Evolutionary conservation across 2,113 vertebrate species (phyloP).

Genomic region (Perca schrenkii): DNA sequence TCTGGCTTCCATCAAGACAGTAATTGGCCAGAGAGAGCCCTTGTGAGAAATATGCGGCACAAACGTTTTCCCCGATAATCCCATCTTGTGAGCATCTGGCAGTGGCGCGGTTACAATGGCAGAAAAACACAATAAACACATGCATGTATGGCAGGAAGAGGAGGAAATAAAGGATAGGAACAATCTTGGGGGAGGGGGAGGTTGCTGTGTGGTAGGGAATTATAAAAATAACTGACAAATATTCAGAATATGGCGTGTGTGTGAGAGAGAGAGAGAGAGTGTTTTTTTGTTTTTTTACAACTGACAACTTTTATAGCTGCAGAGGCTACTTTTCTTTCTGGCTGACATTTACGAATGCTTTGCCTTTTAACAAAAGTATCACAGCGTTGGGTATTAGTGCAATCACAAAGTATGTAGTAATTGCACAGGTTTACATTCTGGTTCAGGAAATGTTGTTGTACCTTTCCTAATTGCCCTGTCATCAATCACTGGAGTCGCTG

Average conservation of each 20-base stretch:
- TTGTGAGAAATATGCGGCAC: slow-evolving; percentile 80
- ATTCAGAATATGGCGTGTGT: slow-evolving; percentile 28
- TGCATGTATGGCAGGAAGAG: slow-evolving; percentile 57
- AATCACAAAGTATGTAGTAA: slow-evolving; percentile 27
- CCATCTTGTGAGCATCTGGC: slow-evolving; percentile 81
- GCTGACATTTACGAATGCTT: slow-evolving; percentile 2
- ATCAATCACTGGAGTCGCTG: slow-evolving; percentile 34
- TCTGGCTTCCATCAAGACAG: slow-evolving; percentile 81
- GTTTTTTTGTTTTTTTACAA: slow-evolving; percentile 17
- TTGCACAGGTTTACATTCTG: slow-evolving; percentile 35
- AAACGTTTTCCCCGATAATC: slow-evolving; percentile 82
- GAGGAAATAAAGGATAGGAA: slow-evolving; percentile 63
- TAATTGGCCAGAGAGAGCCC: slow-evolving; percentile 80
- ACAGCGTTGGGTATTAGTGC: not conserved
- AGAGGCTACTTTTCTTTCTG: not conserved
- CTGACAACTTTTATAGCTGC: slow-evolving; percentile 31
- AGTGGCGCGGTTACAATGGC: slow-evolving; percentile 68
- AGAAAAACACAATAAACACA: slow-evolving; percentile 75
- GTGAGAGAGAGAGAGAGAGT: not conserved
- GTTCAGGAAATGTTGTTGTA: slow-evolving; percentile 40
- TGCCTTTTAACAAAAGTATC: slow-evolving; percentile 27
- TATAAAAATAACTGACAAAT: slow-evolving; percentile 38
- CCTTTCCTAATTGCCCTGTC: slow-evolving; percentile 37
- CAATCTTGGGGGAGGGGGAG: slow-evolving; percentile 37
- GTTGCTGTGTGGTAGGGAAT: slow-evolving; percentile 30